Percentiles rank a stretch among this genome's conserved stretches.
Conservation (phyloP, 1,140 invertebrate genomes). For the Microvelia longipes region DNA sequence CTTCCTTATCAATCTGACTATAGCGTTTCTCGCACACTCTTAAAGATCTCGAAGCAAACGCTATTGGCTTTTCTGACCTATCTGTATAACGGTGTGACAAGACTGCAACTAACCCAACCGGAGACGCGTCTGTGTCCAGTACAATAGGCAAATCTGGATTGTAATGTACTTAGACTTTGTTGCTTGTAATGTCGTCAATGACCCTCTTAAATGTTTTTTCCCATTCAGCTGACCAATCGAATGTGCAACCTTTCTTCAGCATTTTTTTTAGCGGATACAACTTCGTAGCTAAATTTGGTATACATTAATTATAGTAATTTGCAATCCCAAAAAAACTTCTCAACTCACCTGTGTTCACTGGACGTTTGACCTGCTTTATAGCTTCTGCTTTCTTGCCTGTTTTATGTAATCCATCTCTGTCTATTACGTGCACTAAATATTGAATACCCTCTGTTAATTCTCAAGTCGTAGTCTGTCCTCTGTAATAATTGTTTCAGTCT, state of each 20-base stretch:
- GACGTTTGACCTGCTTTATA: background rate
- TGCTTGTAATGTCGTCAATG: background rate
- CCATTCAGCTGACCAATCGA: constrained; percentile 14
- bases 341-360: background rate
- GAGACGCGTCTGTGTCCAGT: constrained; percentile 26
- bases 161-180: constrained; percentile 20
- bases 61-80: constrained; percentile 24
- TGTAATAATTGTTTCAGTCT: background rate
- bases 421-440: constrained; percentile 7
- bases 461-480: background rate
- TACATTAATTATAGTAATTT: constrained; percentile 15
- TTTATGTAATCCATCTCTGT: constrained; percentile 1
- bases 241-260: constrained; percentile 10
- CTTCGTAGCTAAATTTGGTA: constrained; percentile 13
- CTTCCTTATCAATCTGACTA: constrained; percentile 37
- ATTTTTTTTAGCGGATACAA: constrained; percentile 12
- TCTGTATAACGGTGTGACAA: constrained; percentile 24
- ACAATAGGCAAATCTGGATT: constrained; percentile 21
- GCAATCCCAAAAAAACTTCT: constrained; percentile 15
- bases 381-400: constrained; percentile 3
- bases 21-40: constrained; percentile 33
- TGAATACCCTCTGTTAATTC: background rate
- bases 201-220: constrained; percentile 12
- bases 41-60: constrained; percentile 29
- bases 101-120: constrained; percentile 26